Base-by-base conservation (phyloP, 1,140 invertebrate genomes). In the Centruroides vittatus region DNA sequence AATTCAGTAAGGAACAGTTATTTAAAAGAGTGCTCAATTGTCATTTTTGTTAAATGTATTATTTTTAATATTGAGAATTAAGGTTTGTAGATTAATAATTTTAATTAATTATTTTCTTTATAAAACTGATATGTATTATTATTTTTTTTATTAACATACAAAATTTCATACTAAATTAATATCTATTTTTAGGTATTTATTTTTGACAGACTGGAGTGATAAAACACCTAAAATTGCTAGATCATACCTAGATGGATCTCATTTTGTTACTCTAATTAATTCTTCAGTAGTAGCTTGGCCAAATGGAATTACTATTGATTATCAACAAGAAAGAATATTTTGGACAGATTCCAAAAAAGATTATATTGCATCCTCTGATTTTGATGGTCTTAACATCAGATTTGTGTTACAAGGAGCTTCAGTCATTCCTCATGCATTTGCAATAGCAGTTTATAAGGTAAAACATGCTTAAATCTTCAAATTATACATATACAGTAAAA, bases 311-410 rank as follows among this genome's bases (percentile, higher is more conserved):
- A 86, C 93, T 0, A 71, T 99, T n/a, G 96, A 98, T 73, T 80
- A 87, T 5, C 80, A 84, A 1, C 81, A 81, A 8, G 80, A 81
- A 65, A 86, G 86, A 62, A 79, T 98, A 1, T 98, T 97, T 73
- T 98, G 94, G 88, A 90, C 90, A 65, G 95, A 98, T 74, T 91
- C 89, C 0, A 87, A 90, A 68, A 84, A 83, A 4, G 90, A 97
- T 70, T 94, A 87, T 71, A 96, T 99, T 67, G 95, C 98, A 75
- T 81, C 86, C 51, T 82, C 86, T 50, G 86, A 88, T 70, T 85
- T 92, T 81, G 88, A 96, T 74, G 94, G 93, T 0, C 82, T 86
- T 49, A 79, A 83, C 68, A 84, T 93, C 58, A 82, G 81, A 57
- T 84, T 81, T 72, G 81, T 89, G 51, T 77, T 86, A 47, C 76